Percentiles rank a stretch among this genome's conserved stretches.
Conservation (phyloP, 92 coral and sea anemone genomes). For the Desmophyllum pertusum region DNA sequence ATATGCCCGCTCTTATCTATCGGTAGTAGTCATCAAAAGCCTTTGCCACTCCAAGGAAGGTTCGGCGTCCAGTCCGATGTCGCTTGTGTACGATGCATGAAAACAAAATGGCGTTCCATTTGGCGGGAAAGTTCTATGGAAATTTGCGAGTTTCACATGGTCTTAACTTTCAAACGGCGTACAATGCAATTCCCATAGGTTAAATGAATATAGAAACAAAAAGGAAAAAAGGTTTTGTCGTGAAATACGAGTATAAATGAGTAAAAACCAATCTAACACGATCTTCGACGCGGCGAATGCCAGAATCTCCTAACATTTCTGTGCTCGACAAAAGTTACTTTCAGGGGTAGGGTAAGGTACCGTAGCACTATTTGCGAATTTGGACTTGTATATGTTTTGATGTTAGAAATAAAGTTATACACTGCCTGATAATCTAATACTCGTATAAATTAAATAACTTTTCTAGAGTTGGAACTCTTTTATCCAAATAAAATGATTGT, state of each 20-base stretch:
- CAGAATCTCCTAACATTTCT: neutral
- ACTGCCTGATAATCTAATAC: neutral
- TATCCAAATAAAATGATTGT: neutral
- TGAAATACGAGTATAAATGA: neutral
- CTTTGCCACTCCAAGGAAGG: neutral
- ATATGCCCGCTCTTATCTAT: constrained; percentile 10
- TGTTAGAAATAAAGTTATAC: neutral
- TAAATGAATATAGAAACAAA: neutral
- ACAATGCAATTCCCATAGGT: neutral
- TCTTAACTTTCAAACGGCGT: neutral
- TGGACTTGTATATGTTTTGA: neutral
- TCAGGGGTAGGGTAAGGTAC: constrained; percentile 24
- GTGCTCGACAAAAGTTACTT: neutral
- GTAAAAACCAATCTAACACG: neutral
- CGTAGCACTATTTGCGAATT: no score
- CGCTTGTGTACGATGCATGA: neutral
- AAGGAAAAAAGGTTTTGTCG: neutral
- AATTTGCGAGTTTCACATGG: neutral
- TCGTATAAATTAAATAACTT: no score
- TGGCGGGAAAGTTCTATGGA: constrained; percentile 54
- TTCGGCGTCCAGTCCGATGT: constrained; percentile 4
- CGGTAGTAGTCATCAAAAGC: constrained; percentile 20
- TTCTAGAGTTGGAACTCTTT: neutral
- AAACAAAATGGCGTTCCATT: constrained; percentile 70
- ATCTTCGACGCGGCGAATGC: neutral